These are phyloP conservation scores for Apteryx mantelli DNA, from an alignment of 2,113 vertebrate genomes.

Conservation along the genomic window DNA sequence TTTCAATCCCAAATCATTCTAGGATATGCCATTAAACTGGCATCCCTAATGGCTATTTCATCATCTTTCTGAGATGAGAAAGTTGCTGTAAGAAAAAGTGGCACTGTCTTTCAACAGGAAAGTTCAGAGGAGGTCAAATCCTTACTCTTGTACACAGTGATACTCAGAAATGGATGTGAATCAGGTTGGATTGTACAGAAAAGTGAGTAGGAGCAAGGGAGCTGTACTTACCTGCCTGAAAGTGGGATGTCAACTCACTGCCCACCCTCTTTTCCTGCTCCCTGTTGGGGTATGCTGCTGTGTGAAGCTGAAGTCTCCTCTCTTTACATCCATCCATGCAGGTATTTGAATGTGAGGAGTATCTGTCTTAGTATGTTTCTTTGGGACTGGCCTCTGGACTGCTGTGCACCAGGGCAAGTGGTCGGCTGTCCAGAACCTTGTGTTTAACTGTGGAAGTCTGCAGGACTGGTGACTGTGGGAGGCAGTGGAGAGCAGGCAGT, in stretches of 20 bases:
- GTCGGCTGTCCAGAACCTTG: no score
- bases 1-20: neutral
- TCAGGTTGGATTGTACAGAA: neutral
- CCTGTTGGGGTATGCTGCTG: neutral
- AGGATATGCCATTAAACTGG: neutral
- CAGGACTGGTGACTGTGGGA: no score
- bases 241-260: neutral
- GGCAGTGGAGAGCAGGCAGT: no score
- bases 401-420: neutral
- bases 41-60: neutral
- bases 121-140: neutral
- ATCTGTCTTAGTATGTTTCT: neutral
- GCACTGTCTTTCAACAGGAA: neutral
- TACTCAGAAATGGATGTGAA: neutral
- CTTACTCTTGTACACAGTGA: neutral
- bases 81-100: neutral
- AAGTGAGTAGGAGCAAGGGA: neutral
- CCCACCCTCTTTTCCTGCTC: no score
- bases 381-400: neutral
- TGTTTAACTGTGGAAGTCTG: no score
- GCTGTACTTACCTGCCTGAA: neutral
- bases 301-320: neutral
- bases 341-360: neutral
- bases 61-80: neutral
- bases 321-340: neutral